Evolutionary conservation across 2,888 invertebrate species (phyloP), one percentile per base, ranked within the genome.

Genomic region (Drosophila neotestacea): DNA sequence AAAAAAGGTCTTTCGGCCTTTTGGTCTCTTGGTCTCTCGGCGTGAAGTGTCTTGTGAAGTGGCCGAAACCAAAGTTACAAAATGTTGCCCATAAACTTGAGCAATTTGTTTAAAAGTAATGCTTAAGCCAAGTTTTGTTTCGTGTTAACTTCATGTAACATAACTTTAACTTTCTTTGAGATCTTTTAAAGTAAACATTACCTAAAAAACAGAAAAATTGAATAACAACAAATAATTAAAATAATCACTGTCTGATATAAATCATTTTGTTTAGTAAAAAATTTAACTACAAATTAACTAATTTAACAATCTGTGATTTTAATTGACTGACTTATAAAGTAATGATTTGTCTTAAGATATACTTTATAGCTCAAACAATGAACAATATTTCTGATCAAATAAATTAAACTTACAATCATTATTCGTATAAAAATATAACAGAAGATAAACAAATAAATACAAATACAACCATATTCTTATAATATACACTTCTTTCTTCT

Each of bases 61-160:
- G 85, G 81, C 70, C 81, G 75, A 54, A 65, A 59, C 64, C 73
- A 58, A 83, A 58, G 55, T 72, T 69, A 79, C 79, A 83, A 86
- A 86, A 84, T 68, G 84, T 66, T 72, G 70, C 38, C 79, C 84
- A 81, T 81, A 79, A 85, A 81, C 71, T 72, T 58, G 47, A 66
- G 79, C 73, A 70, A 77, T 77, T 77, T 73, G 70, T 70, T 73
- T 61, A 22, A 22, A 50, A 64, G 55, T 34, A 46, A 61, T 61
- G 65, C 60, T 63, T 58, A 58, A 62, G 52, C 38, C 79, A 64
- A 66, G 70, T 78, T 69, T 67, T 67, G 66, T 73, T 63, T 48
- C 65, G 42, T 73, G 62, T 58, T 34, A 13, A 55, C 59, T 59
- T 54, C 48, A 55, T 42, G 59, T 51, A 27, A n/a, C 46, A 46